phyloP scores from a whole-genome alignment of 2,888 invertebrate species.

The Petrolisthes manimaculis region DNA sequence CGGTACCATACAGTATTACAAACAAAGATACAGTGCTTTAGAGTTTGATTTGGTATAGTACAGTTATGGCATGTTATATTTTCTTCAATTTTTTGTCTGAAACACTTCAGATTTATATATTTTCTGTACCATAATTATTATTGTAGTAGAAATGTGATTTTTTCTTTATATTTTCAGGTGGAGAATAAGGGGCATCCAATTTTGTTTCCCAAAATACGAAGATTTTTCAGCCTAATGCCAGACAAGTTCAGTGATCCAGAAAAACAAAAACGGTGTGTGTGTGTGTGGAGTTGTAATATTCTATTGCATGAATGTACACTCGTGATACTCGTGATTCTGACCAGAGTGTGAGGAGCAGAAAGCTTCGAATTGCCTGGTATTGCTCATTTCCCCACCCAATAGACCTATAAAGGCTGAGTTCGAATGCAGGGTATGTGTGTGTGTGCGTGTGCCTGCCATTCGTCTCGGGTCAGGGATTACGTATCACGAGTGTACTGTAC shows the following conservation, averaged over 20 bases:
- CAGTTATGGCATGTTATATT: background rate
- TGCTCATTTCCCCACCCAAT: too few relatives aligned
- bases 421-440: too few relatives aligned
- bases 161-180: slow-evolving; percentile 19
- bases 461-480: too few relatives aligned
- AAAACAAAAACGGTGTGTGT: slow-evolving; percentile 82
- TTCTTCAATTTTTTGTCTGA: background rate
- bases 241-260: slow-evolving; percentile 72
- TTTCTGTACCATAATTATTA: background rate
- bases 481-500: too few relatives aligned
- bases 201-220: slow-evolving; percentile 40
- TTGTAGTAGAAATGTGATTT: background rate
- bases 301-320: background rate
- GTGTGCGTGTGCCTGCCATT: too few relatives aligned
- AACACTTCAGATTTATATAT: background rate
- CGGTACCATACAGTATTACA: too few relatives aligned
- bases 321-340: too few relatives aligned
- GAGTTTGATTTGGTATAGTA: too few relatives aligned
- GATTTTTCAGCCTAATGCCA: slow-evolving; percentile 49
- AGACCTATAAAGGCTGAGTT: too few relatives aligned
- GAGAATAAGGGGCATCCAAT: slow-evolving; percentile 22
- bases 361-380: too few relatives aligned
- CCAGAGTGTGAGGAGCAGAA: background rate
- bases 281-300: slow-evolving; percentile 66
- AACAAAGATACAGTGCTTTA: too few relatives aligned